Evolutionary conservation across 2,113 vertebrate species (phyloP), one percentile per base, ranked within the genome.

Genomic region (Calyptommatus sinebrachiatus): DNA sequence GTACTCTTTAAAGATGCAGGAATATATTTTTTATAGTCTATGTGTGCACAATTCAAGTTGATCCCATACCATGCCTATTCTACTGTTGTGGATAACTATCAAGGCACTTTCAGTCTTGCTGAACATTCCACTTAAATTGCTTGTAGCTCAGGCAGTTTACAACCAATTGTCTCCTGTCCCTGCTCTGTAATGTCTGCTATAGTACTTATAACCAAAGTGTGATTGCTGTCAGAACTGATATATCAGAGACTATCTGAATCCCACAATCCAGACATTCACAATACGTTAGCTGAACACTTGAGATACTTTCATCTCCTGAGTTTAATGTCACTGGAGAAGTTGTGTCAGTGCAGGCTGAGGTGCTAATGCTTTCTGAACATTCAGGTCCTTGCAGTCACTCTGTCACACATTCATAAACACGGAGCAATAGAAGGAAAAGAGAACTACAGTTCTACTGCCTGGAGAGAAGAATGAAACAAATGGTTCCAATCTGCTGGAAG

Each of bases 1-100:
- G 61, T 22, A 50, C 76, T 85, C 79, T 63, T 82, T 86, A 41
- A 89, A 92, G 88, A 82, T 79, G 24, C n/a, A 76, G 21, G 80
- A 79, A 68, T 0, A 0, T 78, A 81, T 48, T 63, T 79, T 84
- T 71, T 69, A 12, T 46, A 57, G 72, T 81, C 76, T 22, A 63
- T 35, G 77, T 22, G 66, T 35, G 76, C 74, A 71, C 76, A 45
- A 82, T 90, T 81, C 29, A 63, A 77, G 72, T 68, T 77, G 72
- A 77, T 82, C 84, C 65, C 21, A 62, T 84, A 83, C 87, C 82
- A 81, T 46, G 85, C 45, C 83, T 87, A 77, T 84, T 71, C 53
- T 46, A 69, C 61, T 79, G 65, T 69, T 75, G 81, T 83, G 88
- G 53, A 86, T 2, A 4, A 81, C 82, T 89, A 0, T 0, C 78